These are phyloP conservation scores for Prinia subflava DNA, from an alignment of 2,113 vertebrate species.

Conservation along the genomic window DNA sequence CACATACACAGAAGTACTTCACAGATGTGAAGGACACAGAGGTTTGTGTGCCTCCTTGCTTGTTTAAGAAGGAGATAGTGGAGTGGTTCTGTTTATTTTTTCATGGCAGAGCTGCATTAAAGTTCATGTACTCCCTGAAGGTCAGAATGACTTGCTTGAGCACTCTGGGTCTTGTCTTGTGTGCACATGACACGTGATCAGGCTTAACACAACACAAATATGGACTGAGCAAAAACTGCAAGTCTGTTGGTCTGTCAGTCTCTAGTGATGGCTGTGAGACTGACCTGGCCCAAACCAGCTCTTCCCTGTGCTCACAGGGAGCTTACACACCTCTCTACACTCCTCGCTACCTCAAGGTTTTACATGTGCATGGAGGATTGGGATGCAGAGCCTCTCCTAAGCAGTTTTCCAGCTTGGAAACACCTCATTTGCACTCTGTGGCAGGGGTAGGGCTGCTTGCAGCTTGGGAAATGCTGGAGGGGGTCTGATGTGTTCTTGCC, in stretches of 20 bases:
- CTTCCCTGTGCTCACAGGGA: neutral
- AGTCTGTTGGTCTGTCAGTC: neutral
- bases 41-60: neutral
- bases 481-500: neutral
- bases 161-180: neutral
- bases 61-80: neutral
- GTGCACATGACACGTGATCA: neutral
- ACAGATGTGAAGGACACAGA: neutral
- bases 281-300: neutral
- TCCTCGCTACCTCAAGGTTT: neutral
- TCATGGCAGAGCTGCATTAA: neutral
- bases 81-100: constrained; percentile 1
- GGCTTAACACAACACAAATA: neutral
- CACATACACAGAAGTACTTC: neutral
- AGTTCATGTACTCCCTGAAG: neutral
- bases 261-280: neutral
- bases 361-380: rapidly evolving
- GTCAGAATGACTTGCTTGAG: neutral
- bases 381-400: neutral
- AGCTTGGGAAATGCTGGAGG: neutral
- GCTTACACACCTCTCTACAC: neutral
- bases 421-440: neutral
- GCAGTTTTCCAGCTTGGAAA: neutral
- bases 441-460: neutral
- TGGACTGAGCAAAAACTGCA: neutral